Conservation (phyloP, 2,113 vertebrate species). For the Pipa parva region DNA sequence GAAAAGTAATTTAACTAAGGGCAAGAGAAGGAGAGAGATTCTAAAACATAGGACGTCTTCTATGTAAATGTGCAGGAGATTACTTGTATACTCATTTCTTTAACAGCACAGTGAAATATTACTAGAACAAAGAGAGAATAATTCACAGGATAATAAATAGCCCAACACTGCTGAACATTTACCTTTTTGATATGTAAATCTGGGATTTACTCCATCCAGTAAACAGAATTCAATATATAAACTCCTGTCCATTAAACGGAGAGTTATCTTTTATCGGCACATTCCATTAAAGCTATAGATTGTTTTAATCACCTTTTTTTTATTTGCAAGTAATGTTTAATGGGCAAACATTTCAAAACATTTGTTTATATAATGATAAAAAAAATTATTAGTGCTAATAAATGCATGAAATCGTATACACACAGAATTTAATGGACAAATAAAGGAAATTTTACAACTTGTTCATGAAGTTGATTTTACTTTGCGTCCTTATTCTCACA, state of each 20-base stretch:
- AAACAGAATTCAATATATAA: not conserved
- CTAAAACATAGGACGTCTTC: not conserved
- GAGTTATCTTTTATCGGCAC: not conserved
- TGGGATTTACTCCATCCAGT: not conserved
- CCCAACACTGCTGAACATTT: not conserved
- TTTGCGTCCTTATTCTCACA: no score
- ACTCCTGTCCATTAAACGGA: not conserved
- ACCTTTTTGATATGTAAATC: not conserved
- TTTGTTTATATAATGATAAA: no score
- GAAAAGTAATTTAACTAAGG: not conserved
- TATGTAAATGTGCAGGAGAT: not conserved
- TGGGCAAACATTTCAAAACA: no score
- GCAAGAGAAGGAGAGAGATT: slow-evolving; percentile 6
- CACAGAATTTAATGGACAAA: no score
- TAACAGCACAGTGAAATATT: not conserved
- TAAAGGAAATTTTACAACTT: no score
- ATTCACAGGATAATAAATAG: not conserved
- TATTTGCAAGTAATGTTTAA: no score
- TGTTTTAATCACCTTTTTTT: not conserved
- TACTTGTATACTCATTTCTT: slow-evolving; percentile 5
- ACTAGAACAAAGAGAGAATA: not conserved
- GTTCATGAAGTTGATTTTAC: no score
- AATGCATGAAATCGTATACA: no score
- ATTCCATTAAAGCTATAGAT: not conserved
- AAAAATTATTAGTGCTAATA: no score